Base-by-base conservation (phyloP, 2,113 vertebrate species). In the Tragulus kanchil region DNA sequence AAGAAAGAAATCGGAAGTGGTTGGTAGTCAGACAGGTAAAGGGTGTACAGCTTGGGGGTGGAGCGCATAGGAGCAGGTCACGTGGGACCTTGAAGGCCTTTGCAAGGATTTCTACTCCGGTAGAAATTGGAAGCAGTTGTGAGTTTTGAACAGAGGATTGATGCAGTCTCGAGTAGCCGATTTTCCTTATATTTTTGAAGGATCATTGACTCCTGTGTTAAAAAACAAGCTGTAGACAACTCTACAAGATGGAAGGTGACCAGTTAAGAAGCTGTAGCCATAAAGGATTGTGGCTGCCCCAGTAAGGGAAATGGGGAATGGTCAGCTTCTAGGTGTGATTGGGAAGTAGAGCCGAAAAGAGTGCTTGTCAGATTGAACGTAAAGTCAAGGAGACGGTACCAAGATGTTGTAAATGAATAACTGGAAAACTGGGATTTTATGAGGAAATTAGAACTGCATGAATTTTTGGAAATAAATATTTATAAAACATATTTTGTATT, bases 381-480 rank as follows among this genome's bases (percentile, higher is more conserved):
- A 52, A 56, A 28, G 45, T 81, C 23, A 64, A 83, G 58, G 42
- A 67, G 26, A 36, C 36, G 42, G 75, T 28, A 93, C 61, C 64
- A 86, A 75, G n/a, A 75, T 78, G 67, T 64, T 67, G 73, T 97
- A 77, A 21, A 14, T 50, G n/a, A 31, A 50, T 82, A 56, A 69
- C n/a, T 69, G 54, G 71, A 77, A 91, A 92, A 81, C 19, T 65
- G 58, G 45, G 7, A 4, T 81, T 93, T 78, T 56, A 81, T 67
- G 17, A 86, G 73, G 58, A 93, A 82, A 73, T 92, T 65, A 91
- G 73, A 81, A 19, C 19, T 89, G 11, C 1, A 10, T 84, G 36
- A 79, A 59, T 64, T 89, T 96, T 93, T 92, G 45, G 31, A 95
- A 96, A 28, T 89, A 79, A 93, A 28, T 19, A 23, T 87, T 91